Conservation (phyloP, 2,888 invertebrate species). For the Ethmia dodecea region DNA sequence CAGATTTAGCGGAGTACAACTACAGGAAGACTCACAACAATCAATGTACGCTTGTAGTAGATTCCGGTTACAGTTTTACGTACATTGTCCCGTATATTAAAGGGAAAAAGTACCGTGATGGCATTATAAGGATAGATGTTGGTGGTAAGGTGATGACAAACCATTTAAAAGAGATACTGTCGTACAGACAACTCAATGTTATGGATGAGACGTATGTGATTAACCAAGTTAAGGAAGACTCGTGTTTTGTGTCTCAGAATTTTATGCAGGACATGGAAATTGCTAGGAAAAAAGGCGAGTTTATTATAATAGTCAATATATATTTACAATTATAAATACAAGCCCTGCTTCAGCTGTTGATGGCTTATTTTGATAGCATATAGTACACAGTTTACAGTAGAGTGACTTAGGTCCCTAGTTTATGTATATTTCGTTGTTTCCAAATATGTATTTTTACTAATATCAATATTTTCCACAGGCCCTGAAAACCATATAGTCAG, state of each 20-base stretch:
- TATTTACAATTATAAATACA: too few relatives aligned
- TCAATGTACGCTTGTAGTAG: slow-evolving; percentile 89
- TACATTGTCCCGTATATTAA: slow-evolving; percentile 95
- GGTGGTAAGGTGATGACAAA: slow-evolving; percentile 98
- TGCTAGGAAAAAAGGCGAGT: slow-evolving; percentile 71
- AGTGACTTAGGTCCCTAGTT: too few relatives aligned
- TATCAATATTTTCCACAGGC: slow-evolving; percentile 35
- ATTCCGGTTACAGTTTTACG: slow-evolving; percentile 97
- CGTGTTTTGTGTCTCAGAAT: slow-evolving; percentile 93
- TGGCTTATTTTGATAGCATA: too few relatives aligned
- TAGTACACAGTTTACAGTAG: too few relatives aligned
- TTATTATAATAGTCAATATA: too few relatives aligned
- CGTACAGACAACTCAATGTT: slow-evolving; percentile 96
- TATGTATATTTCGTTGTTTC: too few relatives aligned
- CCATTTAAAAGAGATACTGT: slow-evolving; percentile 97
- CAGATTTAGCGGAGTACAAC: slow-evolving; percentile 87
- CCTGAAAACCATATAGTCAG: slow-evolving; percentile 84
- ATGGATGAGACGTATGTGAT: slow-evolving; percentile 99
- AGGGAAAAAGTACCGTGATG: slow-evolving; percentile 80
- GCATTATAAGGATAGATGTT: slow-evolving; percentile 91
- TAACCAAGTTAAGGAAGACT: slow-evolving; percentile 98
- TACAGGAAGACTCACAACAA: slow-evolving; percentile 76
- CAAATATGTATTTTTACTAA: neutral
- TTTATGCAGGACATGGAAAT: slow-evolving; percentile 88
- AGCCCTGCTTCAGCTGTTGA: too few relatives aligned